A percentile compares a stretch with the other conserved stretches of the same genome.
phyloP scores from a whole-genome alignment of 2,797 vertebrate species.

The Gambusia yucatana region DNA sequence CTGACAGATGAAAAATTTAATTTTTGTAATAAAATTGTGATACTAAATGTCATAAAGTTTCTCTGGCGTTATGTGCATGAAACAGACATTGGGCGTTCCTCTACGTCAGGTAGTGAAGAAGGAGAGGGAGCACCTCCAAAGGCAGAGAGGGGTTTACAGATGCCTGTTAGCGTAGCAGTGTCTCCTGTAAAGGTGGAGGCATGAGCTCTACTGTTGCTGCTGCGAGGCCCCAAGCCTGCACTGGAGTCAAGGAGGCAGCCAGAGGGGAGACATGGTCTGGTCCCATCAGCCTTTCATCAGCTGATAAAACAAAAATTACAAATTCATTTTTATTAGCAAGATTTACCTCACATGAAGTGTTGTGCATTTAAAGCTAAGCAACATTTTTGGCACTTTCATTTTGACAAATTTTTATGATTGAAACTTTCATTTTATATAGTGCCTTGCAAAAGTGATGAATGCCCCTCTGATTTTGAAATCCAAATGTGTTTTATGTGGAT shows the following conservation, averaged over 20 bases:
- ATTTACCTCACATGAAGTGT: not conserved
- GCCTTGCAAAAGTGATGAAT: not conserved
- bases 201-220: constrained; percentile 25
- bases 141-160: constrained; percentile 33
- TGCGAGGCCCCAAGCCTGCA: not conserved
- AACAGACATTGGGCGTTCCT: not conserved
- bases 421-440: not conserved
- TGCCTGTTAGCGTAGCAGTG: constrained; percentile 5
- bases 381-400: not conserved
- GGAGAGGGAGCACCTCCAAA: not conserved
- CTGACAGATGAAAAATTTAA: constrained; percentile 85
- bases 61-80: constrained; percentile 47
- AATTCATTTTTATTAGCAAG: constrained; percentile 2
- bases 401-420: not conserved
- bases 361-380: not conserved
- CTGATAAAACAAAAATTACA: constrained; percentile 19
- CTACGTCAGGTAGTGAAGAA: not conserved
- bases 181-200: constrained; percentile 32
- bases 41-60: constrained; percentile 74
- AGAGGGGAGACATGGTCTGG: constrained; percentile 33
- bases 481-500: not conserved
- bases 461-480: not conserved
- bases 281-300: constrained; percentile 46
- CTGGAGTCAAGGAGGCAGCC: constrained; percentile 1
- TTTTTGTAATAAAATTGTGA: constrained; percentile 89